Evolutionary conservation across 2,797 vertebrate species (phyloP), one percentile per base, ranked within the genome.

Genomic region (Pipistrellus pygmaeus): DNA sequence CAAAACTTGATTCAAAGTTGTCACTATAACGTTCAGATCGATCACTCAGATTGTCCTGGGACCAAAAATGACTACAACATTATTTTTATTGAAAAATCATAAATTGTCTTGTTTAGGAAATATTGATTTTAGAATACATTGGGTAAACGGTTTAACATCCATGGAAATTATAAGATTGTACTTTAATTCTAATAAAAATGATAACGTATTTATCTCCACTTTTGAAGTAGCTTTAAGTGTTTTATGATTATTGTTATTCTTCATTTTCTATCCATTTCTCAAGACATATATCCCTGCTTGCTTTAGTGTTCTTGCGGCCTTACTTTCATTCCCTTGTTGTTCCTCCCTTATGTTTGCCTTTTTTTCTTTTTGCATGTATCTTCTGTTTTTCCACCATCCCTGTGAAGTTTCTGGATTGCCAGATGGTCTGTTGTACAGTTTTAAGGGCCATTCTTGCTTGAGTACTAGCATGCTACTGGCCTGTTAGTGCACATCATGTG

Each of bases 171-270:
- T 73, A 84, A 86, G 3, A 30, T 51, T 76, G 9, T 85, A 76
- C 30, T 57, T 87, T 35, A 69, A 53, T 80, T 76, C 23, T 60
- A 85, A 60, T 68, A 82, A 85, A 93, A 93, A 48, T 32, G 9
- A 69, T 69, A n/a, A n/a, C 5, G 69, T 35, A 35, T 38, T 27
- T 82, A 41, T 76, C 38, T 8, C 14, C 32, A 53, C 51, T 53
- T 60, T 27, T 60, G 25, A 60, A 27, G 57, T 60, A 83, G 55
- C 21, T 57, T 57, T 60, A 14, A 75, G 15, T 27, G 6, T 71
- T 81, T 82, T 84, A 73, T 46, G 25, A 55, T 48, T 85, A 18
- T 80, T 62, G 21, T 53, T 80, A 69, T 41, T 30, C 5, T 13
- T 92, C 14, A 64, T 48, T 83, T 9, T 38, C 8, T 11, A 18